A percentile compares a stretch with the other conserved stretches of the same genome.
phyloP scores from a whole-genome alignment of 2,113 vertebrate genomes.

The Carettochelys insculpta region DNA sequence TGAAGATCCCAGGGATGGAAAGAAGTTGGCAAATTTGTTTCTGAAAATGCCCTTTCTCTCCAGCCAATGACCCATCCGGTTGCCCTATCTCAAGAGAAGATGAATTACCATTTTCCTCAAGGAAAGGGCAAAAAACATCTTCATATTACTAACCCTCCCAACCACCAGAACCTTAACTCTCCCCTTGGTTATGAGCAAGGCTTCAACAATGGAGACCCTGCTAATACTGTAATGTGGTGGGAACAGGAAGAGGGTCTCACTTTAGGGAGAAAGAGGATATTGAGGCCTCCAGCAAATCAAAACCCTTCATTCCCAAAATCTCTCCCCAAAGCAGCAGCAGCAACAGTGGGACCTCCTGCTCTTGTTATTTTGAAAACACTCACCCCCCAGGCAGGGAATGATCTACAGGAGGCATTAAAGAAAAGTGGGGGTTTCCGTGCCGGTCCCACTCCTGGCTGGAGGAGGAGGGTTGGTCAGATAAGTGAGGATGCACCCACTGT shows the following conservation, averaged over 20 bases:
- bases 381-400: no score
- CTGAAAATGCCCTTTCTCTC: not conserved
- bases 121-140: not conserved
- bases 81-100: fast-evolving
- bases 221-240: not conserved
- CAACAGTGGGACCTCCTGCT: conserved; percentile 45
- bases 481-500: no score
- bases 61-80: not conserved
- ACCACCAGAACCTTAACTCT: not conserved
- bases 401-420: conserved; percentile 73
- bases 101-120: fast-evolving
- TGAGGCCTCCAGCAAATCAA: conserved; percentile 62
- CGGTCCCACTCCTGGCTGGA: no score
- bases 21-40: not conserved
- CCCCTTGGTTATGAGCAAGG: conserved; percentile 1
- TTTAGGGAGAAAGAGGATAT: conserved; percentile 5
- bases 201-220: not conserved
- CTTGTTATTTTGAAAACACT: conserved; percentile 55
- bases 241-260: not conserved
- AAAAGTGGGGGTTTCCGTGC: conserved; percentile 71
- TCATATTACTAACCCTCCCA: not conserved
- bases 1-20: not conserved
- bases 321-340: not conserved
- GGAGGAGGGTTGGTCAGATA: no score
- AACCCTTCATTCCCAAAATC: conserved; percentile 6